phyloP scores from a whole-genome alignment of 64 coral and sea anemone species.

The Dendrophyllia cribrosa region DNA sequence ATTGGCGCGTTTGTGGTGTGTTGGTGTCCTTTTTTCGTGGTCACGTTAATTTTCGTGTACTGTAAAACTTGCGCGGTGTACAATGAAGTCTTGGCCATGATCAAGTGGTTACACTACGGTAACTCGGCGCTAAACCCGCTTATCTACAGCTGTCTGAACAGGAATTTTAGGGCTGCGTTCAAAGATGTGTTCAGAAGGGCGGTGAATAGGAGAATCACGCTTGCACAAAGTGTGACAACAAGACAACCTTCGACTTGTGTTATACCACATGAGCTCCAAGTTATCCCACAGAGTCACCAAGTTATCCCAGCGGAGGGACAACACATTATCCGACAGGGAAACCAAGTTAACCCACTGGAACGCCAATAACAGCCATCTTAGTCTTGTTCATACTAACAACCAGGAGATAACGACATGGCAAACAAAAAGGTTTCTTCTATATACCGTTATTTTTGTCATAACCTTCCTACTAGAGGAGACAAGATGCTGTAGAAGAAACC shows the following conservation, averaged over 20 bases:
- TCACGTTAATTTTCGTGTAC: constrained; percentile 48
- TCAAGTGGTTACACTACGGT: constrained; percentile 89
- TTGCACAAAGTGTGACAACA: neutral
- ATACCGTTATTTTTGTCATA: too few relatives aligned
- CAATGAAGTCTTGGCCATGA: neutral
- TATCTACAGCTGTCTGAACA: constrained; percentile 83
- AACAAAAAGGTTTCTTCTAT: too few relatives aligned
- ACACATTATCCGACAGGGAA: too few relatives aligned
- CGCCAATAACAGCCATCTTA: too few relatives aligned
- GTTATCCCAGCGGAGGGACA: too few relatives aligned
- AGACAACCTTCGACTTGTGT: neutral
- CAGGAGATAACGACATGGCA: too few relatives aligned
- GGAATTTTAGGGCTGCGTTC: constrained; percentile 82
- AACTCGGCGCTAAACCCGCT: constrained; percentile 89
- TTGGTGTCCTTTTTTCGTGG: constrained; percentile 82
- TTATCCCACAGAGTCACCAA: too few relatives aligned
- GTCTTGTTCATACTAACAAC: too few relatives aligned
- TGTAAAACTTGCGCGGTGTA: constrained; percentile 34
- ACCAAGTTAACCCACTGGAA: too few relatives aligned
- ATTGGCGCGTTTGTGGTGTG: constrained; percentile 69
- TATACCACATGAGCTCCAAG: too few relatives aligned
- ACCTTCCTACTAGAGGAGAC: too few relatives aligned
- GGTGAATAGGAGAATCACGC: constrained; percentile 1
- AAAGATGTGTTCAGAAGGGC: constrained; percentile 47
- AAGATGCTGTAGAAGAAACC: too few relatives aligned